These are phyloP conservation scores for Gryllus bimaculatus DNA, from an alignment of 1,140 invertebrate genomes.

Conservation along the genomic window DNA sequence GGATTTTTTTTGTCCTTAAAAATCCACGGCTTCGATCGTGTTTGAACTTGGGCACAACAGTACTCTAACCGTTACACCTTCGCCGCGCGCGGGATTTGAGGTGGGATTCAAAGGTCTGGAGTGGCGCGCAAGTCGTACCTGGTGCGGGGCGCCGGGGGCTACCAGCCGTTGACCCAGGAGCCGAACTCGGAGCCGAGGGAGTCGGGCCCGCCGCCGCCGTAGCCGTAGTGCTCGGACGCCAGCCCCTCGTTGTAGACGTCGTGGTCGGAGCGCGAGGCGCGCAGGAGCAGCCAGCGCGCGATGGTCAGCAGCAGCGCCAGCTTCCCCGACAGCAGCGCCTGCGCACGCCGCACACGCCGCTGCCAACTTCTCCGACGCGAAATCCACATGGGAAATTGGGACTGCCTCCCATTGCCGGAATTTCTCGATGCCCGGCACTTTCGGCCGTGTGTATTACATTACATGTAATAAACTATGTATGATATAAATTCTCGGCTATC, in stretches of 20 bases:
- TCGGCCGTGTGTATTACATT: too few relatives aligned
- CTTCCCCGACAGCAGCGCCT: constrained; percentile 8
- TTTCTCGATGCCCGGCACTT: too few relatives aligned
- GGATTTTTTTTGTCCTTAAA: too few relatives aligned
- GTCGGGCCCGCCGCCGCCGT: background rate
- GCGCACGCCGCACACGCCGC: background rate
- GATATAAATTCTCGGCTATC: too few relatives aligned
- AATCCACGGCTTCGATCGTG: too few relatives aligned
- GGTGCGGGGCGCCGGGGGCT: background rate
- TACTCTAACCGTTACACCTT: too few relatives aligned
- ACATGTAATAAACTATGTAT: too few relatives aligned
- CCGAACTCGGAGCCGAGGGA: background rate
- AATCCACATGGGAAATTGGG: background rate
- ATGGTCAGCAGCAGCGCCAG: background rate
- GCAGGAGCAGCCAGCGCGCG: background rate
- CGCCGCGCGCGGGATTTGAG: too few relatives aligned
- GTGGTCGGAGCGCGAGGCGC: background rate
- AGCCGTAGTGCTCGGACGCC: constrained; percentile 2
- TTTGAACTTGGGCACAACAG: too few relatives aligned
- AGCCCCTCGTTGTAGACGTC: background rate
- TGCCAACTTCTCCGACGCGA: background rate
- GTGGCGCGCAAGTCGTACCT: too few relatives aligned
- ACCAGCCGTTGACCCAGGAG: background rate
- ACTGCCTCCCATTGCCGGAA: too few relatives aligned
- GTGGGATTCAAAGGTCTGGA: too few relatives aligned